Percentiles rank a stretch among this genome's conserved stretches.
These are phyloP conservation scores for Hesperophylax magnus DNA, from an alignment of 1,140 invertebrate species.

Conservation along the genomic window DNA sequence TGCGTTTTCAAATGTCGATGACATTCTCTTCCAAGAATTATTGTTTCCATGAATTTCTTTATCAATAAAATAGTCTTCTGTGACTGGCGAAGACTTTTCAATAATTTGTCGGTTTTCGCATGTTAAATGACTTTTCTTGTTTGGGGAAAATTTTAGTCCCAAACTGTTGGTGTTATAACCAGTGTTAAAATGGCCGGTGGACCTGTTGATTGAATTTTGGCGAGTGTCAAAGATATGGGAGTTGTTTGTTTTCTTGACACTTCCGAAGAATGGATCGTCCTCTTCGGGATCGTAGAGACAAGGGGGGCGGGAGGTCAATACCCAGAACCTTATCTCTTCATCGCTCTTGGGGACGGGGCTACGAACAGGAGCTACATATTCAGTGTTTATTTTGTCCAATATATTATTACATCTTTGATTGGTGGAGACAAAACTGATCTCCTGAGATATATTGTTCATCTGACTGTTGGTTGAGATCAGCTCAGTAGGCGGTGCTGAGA, in stretches of 20 bases:
- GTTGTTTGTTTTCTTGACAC: neutral
- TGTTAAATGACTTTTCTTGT: neutral
- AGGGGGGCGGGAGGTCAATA: conserved; percentile 36
- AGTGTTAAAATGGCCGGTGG: neutral
- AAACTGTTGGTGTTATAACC: neutral
- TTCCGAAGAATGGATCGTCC: neutral
- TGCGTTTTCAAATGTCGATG: neutral
- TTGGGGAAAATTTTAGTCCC: neutral
- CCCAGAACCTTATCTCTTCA: conserved; percentile 50
- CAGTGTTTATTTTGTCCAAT: conserved; percentile 16
- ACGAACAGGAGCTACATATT: neutral
- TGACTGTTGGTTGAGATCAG: conserved; percentile 5
- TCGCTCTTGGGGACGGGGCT: conserved; percentile 30
- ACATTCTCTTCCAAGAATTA: neutral
- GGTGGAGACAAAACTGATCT: neutral
- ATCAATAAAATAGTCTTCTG: no score
- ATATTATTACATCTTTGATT: neutral
- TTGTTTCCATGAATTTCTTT: neutral
- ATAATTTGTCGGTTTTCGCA: neutral
- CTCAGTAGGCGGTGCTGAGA: conserved; percentile 16
- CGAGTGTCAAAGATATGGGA: neutral
- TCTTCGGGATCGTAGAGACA: conserved; percentile 41
- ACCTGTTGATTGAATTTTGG: neutral
- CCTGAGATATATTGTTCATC: conserved; percentile 13
- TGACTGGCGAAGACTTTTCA: no score